These are phyloP conservation scores for Eptesicus fuscus DNA, from an alignment of 2,113 vertebrate species.

Conservation along the genomic window DNA sequence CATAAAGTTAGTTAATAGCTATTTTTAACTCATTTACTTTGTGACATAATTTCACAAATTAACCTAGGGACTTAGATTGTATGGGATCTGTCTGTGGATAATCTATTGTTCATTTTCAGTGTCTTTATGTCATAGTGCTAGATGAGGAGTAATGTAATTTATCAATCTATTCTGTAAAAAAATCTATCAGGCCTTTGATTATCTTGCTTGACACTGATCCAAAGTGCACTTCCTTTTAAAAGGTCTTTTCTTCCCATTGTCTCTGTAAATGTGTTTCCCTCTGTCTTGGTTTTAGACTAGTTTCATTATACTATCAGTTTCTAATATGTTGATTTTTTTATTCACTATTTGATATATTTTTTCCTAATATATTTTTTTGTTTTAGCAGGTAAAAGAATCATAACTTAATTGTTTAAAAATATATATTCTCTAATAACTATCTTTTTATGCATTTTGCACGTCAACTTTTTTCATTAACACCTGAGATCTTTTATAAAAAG, in stretches of 20 bases:
- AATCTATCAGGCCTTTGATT: not conserved
- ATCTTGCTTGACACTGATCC: constrained; percentile 47
- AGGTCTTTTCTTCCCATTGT: constrained; percentile 62
- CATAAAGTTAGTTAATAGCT: constrained; percentile 29
- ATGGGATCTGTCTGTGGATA: not conserved
- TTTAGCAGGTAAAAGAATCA: constrained; percentile 90
- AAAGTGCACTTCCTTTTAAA: constrained; percentile 53
- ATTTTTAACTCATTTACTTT: constrained; percentile 39
- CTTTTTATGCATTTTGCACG: constrained; percentile 82
- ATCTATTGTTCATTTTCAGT: constrained; percentile 22
- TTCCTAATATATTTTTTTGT: constrained; percentile 90
- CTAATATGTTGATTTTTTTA: constrained; percentile 79
- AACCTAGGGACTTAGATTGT: not conserved
- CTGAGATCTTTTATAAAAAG: constrained; percentile 66
- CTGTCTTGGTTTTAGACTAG: constrained; percentile 76
- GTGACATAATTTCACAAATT: constrained; percentile 42
- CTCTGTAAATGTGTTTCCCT: constrained; percentile 55
- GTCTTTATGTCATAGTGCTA: not conserved
- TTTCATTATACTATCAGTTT: constrained; percentile 77
- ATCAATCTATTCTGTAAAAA: constrained; percentile 25
- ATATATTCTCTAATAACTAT: constrained; percentile 80
- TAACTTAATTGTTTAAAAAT: constrained; percentile 79
- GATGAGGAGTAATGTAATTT: not conserved
- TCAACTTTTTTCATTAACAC: constrained; percentile 80
- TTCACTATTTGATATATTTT: constrained; percentile 83